Percentiles rank a stretch among this genome's conserved stretches.
Conservation (phyloP, 2,113 vertebrate genomes). For the Eclectus roratus region DNA sequence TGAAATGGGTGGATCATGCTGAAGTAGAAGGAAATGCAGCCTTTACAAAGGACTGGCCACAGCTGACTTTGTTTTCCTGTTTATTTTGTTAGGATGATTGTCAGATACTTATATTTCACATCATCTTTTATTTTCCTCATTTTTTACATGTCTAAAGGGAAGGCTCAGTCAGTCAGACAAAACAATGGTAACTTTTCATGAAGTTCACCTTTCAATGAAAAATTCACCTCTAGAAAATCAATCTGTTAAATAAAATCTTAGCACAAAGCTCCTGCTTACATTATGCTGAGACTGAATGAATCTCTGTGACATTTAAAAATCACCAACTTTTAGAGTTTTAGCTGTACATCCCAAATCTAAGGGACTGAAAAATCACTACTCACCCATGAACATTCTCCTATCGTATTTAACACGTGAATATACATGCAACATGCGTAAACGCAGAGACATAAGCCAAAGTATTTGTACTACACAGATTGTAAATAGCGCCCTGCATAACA, state of each 20-base stretch:
- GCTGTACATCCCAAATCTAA: not conserved
- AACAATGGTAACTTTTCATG: not conserved
- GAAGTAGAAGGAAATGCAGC: not conserved
- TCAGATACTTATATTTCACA: not conserved
- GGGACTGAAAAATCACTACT: not conserved
- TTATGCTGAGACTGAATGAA: not conserved
- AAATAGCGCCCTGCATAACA: not conserved
- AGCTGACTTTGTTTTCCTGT: not conserved
- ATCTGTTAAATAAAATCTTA: not conserved
- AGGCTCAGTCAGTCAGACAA: not conserved
- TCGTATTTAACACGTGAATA: not conserved
- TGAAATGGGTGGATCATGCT: not conserved
- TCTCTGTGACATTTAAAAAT: not conserved
- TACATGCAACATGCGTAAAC: not conserved
- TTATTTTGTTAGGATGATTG: not conserved
- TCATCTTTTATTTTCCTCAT: not conserved
- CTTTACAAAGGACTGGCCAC: not conserved
- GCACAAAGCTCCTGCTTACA: not conserved
- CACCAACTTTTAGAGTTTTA: not conserved
- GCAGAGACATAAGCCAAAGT: not conserved
- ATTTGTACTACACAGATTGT: not conserved
- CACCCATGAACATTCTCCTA: accelerated
- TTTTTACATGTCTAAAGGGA: not conserved
- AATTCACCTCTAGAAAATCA: not conserved
- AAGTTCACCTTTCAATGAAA: not conserved